Conservation (phyloP, 2,113 vertebrate genomes). For the Cathartes aura region DNA sequence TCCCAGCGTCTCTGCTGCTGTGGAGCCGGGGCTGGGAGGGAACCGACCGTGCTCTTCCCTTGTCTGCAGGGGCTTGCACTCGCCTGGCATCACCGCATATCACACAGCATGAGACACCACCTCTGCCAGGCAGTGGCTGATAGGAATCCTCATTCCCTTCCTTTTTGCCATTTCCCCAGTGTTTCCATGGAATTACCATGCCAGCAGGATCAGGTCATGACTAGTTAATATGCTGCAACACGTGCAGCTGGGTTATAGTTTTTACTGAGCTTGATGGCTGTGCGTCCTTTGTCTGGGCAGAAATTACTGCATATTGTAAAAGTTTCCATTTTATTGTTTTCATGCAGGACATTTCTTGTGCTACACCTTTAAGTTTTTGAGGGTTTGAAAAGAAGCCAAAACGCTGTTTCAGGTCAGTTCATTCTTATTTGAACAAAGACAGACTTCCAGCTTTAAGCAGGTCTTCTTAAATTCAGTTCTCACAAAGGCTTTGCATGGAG, state of each 20-base stretch:
- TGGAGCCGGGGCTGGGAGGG: not conserved
- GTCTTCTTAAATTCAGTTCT: conserved; percentile 27
- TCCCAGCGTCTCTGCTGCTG: not conserved
- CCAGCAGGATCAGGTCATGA: not conserved
- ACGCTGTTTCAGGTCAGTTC: conserved; percentile 32
- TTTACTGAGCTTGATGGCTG: not conserved
- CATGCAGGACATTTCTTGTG: not conserved
- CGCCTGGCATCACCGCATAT: not conserved
- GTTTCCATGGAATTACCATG: not conserved
- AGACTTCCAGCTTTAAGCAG: not conserved
- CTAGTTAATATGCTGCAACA: not conserved
- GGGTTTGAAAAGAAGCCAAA: not conserved
- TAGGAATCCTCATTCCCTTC: not conserved
- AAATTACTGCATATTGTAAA: not conserved
- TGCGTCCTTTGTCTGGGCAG: not conserved
- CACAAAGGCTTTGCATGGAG: conserved; percentile 19
- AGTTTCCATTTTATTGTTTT: not conserved
- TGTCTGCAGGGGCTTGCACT: not conserved
- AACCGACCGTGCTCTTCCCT: fast-evolving
- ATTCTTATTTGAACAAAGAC: conserved; percentile 39
- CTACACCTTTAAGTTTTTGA: not conserved
- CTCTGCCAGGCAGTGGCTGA: not conserved
- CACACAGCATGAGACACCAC: not conserved
- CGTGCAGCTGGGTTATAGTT: not conserved
- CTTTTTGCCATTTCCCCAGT: not conserved